A percentile compares a stretch with the other conserved stretches of the same genome.
Conservation (phyloP, 2,888 invertebrate species). For the Scelioninae gen. 2 region DNA sequence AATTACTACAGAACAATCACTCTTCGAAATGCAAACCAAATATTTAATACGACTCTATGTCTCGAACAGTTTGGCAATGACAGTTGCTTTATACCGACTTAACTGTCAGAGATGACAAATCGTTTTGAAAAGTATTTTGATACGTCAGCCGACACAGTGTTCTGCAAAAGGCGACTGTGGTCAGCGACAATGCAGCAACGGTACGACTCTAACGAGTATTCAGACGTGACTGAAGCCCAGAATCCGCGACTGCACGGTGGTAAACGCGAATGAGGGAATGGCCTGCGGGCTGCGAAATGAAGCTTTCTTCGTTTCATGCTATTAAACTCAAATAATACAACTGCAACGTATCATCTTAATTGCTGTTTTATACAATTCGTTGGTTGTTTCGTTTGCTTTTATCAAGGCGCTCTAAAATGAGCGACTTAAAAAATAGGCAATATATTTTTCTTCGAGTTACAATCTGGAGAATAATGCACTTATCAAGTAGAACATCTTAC, state of each 20-base stretch:
- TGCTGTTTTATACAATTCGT: constrained; percentile 21
- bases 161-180: constrained; percentile 34
- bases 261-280: constrained; percentile 40
- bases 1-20: too few relatives aligned
- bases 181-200: constrained; percentile 20
- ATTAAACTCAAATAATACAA: constrained; percentile 43
- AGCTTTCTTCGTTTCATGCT: constrained; percentile 35
- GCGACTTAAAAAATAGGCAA: too few relatives aligned
- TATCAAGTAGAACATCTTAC: too few relatives aligned
- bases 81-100: constrained; percentile 6
- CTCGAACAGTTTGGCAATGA: constrained; percentile 2
- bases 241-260: constrained; percentile 32
- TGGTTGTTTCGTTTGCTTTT: constrained; percentile 6
- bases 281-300: constrained; percentile 36
- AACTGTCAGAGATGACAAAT: constrained; percentile 23
- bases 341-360: constrained; percentile 26
- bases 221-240: constrained; percentile 39
- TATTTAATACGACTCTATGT: too few relatives aligned
- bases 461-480: too few relatives aligned
- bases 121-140: constrained; percentile 16
- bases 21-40: too few relatives aligned
- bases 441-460: too few relatives aligned
- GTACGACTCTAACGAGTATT: constrained; percentile 39
- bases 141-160: constrained; percentile 17
- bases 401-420: neutral